Percentiles rank a stretch among this genome's conserved stretches.
These are phyloP conservation scores for Amitus sp. DNA, from an alignment of 2,888 invertebrate genomes.

Conservation along the genomic window DNA sequence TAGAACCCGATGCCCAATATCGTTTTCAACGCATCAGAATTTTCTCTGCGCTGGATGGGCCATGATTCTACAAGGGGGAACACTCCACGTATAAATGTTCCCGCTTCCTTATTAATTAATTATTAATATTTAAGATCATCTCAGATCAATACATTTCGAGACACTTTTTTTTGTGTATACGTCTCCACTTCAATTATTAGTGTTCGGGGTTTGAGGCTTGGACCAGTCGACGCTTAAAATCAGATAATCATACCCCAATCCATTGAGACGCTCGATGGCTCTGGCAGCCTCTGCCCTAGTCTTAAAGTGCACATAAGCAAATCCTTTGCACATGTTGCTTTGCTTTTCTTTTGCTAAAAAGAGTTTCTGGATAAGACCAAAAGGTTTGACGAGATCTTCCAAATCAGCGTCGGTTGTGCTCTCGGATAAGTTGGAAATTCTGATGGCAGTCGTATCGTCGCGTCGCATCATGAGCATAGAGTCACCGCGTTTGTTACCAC, in stretches of 20 bases:
- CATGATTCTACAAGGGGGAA: too few species aligned
- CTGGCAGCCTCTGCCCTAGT: constrained; percentile 89
- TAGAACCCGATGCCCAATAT: too few species aligned
- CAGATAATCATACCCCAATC: constrained; percentile 97
- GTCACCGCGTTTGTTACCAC: constrained; percentile 79
- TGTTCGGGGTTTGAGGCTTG: constrained; percentile 74
- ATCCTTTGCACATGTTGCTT: constrained; percentile 92
- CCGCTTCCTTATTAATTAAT: too few species aligned
- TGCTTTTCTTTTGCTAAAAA: constrained; percentile 95
- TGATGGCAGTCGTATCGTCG: constrained; percentile 90
- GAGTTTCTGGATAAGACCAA: constrained; percentile 92
- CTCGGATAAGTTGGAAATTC: constrained; percentile 97
- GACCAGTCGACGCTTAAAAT: constrained; percentile 99
- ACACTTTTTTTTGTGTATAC: too few species aligned
- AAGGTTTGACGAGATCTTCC: constrained; percentile 93
- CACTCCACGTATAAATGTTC: too few species aligned
- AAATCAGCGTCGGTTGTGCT: constrained; percentile 95
- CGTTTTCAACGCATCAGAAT: too few species aligned
- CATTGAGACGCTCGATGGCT: constrained; percentile 89
- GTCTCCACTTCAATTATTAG: constrained; percentile 35
- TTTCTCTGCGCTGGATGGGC: too few species aligned
- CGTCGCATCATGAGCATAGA: constrained; percentile 74
- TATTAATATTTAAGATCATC: too few species aligned
- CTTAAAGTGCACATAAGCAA: constrained; percentile 98
- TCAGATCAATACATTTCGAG: too few species aligned